Evolutionary conservation across 2,888 invertebrate genomes (phyloP).

Genomic region (Scaptomyza polygonia): DNA sequence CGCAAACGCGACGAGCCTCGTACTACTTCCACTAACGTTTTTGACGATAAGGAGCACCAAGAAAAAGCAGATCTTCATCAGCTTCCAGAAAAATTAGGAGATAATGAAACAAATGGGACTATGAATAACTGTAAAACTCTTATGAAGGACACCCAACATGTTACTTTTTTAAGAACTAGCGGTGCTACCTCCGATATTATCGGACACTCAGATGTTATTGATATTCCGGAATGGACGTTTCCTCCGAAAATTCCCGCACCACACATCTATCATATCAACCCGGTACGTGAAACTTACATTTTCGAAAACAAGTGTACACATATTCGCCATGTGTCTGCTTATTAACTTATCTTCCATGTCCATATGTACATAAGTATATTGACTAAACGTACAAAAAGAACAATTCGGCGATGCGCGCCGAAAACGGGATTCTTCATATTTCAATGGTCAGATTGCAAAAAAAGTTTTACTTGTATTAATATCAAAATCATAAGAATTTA

Average conservation of each 20-base stretch:
- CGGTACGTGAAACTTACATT: constrained; percentile 86
- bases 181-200: constrained; percentile 46
- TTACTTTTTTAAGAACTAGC: constrained; percentile 67
- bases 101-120: constrained; percentile 14
- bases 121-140: constrained; percentile 45
- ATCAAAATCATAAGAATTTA: too few species aligned
- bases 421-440: too few species aligned
- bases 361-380: too few species aligned
- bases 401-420: too few species aligned
- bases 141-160: constrained; percentile 59
- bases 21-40: constrained; percentile 66
- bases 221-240: constrained; percentile 89
- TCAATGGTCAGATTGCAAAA: too few species aligned
- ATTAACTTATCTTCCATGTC: too few species aligned
- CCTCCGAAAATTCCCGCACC: constrained; percentile 92
- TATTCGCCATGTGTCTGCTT: too few species aligned
- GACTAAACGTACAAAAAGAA: too few species aligned
- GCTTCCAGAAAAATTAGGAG: not conserved
- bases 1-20: constrained; percentile 92
- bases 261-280: constrained; percentile 89
- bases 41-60: constrained; percentile 20
- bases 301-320: not conserved
- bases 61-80: constrained; percentile 9
- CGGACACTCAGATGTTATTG: constrained; percentile 82
- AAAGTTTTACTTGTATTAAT: too few species aligned